Conservation (phyloP, 1,140 invertebrate genomes). For the Papilio machaon region DNA sequence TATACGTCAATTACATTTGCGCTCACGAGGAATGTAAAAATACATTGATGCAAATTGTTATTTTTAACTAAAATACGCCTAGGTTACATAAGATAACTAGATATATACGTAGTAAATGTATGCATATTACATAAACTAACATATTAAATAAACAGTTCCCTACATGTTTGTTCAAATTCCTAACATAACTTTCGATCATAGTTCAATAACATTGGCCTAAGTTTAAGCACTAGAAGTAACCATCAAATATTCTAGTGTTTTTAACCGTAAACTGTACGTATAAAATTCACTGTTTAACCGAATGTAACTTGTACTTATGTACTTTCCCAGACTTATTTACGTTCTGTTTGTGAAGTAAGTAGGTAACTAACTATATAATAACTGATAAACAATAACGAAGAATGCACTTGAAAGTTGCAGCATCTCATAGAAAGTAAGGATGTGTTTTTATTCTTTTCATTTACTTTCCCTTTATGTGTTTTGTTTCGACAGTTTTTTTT, state of each 20-base stretch:
- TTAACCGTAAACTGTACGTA: neutral
- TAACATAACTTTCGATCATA: neutral
- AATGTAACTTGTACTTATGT: neutral
- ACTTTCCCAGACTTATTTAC: neutral
- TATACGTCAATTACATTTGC: neutral
- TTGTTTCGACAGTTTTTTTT: neutral
- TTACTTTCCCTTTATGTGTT: neutral
- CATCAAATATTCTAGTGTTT: neutral
- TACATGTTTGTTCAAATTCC: neutral
- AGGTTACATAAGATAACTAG: neutral
- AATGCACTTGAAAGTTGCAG: neutral
- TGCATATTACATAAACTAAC: neutral
- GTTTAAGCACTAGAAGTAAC: neutral
- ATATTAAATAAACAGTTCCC: neutral
- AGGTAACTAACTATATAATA: neutral
- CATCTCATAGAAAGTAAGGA: neutral
- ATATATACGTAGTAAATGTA: neutral
- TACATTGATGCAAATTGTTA: neutral
- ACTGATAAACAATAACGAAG: neutral
- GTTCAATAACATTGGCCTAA: neutral
- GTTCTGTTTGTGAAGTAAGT: neutral
- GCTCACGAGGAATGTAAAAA: neutral
- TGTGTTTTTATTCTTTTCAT: too few species aligned
- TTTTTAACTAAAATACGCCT: neutral
- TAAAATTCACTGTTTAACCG: neutral